Conservation (phyloP, 2,888 invertebrate species). For the Dione vanillae region DNA sequence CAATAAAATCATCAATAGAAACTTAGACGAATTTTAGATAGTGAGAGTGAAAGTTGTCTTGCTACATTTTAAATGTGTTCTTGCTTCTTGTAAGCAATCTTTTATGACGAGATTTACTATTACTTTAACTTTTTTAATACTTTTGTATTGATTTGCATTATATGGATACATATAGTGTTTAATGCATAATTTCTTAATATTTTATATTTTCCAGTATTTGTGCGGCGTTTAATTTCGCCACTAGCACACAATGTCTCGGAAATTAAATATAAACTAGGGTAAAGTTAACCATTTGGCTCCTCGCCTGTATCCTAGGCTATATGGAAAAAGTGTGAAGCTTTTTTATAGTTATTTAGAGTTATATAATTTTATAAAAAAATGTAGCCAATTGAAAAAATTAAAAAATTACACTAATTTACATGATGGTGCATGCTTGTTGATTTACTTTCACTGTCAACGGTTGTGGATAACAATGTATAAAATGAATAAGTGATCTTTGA, state of each 20-base stretch:
- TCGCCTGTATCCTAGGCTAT: too few relatives aligned
- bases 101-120: constrained; percentile 1
- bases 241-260: too few relatives aligned
- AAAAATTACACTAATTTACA: not conserved
- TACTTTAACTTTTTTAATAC: not conserved
- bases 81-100: constrained; percentile 12
- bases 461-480: not conserved
- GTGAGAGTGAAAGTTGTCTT: constrained; percentile 38
- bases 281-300: too few relatives aligned
- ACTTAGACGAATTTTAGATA: constrained; percentile 12
- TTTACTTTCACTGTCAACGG: not conserved
- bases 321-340: too few relatives aligned
- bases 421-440: not conserved
- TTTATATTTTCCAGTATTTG: not conserved
- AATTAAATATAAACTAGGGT: too few relatives aligned
- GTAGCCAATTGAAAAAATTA: not conserved
- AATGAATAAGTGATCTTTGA: too few relatives aligned
- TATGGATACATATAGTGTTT: too few relatives aligned
- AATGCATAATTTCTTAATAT: too few relatives aligned
- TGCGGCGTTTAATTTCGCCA: too few relatives aligned
- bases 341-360: too few relatives aligned
- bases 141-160: not conserved
- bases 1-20: constrained; percentile 22
- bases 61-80: constrained; percentile 32
- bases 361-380: not conserved